Base-by-base conservation (phyloP, 2,113 vertebrate genomes). In the Thymallus thymallus region DNA sequence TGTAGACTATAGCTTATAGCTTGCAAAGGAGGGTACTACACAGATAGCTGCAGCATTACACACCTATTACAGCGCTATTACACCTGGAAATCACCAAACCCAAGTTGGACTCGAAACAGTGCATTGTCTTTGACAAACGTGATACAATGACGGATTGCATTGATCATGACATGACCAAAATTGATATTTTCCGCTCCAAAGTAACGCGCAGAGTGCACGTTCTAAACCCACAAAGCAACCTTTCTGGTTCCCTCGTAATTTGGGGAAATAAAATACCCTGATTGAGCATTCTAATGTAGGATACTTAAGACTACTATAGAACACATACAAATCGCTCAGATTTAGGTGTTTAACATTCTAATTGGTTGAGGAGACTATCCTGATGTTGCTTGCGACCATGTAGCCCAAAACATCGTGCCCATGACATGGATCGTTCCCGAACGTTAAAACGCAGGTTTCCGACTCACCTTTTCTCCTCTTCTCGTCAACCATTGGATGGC, bases 401-500 rank as follows among this genome's bases (percentile, higher is more conserved):
- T 55, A 72, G 65, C 35, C n/a, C n/a, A 60, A n/a, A 68, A 20
- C 29, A 18, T 9, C 35, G 10, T 10, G 9, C 35, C 10, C 35
- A 41, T 41, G 35, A 51, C 46, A 63, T 18, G 71, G 35, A 76
- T 81, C 7, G 23, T 14, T 24, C 45, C 16, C 61, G 20, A 16
- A 22, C 6, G 22, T 32, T n/a, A 16, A 41, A 12, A 26, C 32
- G 23, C 67, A 23, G 55, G 74, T 62, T 77, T 75, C 61, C 46
- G 12, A 81, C 88, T 91, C 88, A 92, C 91, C 89, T 91, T 88
- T 61, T 26, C 83, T 80, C 35, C 35, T 41, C 45, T 77, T 68
- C 20, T 30, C 64, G 56, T 68, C 69, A 4, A 76, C 71, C 75
- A 60, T 63, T 70, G 79, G 71, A 71, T 86, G 84, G 80, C 75